Base-by-base conservation (phyloP, 2,113 vertebrate species). In the Chitala chitala region DNA sequence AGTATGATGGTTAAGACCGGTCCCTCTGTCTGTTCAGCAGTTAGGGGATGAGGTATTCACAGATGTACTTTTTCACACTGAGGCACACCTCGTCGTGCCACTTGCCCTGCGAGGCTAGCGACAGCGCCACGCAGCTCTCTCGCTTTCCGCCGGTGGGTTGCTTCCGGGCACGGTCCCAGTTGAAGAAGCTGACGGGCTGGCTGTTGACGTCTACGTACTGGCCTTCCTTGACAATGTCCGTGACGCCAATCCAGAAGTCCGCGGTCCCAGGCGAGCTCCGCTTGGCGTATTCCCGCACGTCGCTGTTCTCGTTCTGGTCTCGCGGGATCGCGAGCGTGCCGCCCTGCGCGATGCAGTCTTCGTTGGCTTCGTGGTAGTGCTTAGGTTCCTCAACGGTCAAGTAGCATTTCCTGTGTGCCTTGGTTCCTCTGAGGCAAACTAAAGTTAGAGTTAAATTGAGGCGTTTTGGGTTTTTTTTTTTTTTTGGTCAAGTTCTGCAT, bases 391-490 rank as follows among this genome's bases (percentile, higher is more conserved):
- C 93, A 6, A 93, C 88, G 3, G 89, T 79, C 31, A 98, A 91
- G 81, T 96, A 98, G 82, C 97, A 98, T 79, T 98, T 99, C 85
- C 85, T 95, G 84, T 95, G 85, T 75, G 91, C 87, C 87, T 99
- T 98, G 53, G 90, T 94, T 65, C 97, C 97, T 76, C 94, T 91
- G 29, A 99, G 94, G 83, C 96, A 99, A 71, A 99, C 96, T 99
- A 92, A 77, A 86, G 92, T 85, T 38, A 88, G 54, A 89, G 50
- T 36, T 7, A 29, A n/a, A 74, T 61, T 77, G 1, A 3, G 20
- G n/a, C 13, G 38, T 22, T 74, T 48, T 40, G 29, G 2, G 36
- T 42, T 10, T 29, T 46, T 66, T 29, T 40, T 53, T 0, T 65
- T 2, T 65, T 22, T 38, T 65, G 38, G 22, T 10, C n/a, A 48